Evolutionary conservation across 2,888 invertebrate species (phyloP), one percentile per base, ranked within the genome.

Genomic region (Stegana nigrithorax): DNA sequence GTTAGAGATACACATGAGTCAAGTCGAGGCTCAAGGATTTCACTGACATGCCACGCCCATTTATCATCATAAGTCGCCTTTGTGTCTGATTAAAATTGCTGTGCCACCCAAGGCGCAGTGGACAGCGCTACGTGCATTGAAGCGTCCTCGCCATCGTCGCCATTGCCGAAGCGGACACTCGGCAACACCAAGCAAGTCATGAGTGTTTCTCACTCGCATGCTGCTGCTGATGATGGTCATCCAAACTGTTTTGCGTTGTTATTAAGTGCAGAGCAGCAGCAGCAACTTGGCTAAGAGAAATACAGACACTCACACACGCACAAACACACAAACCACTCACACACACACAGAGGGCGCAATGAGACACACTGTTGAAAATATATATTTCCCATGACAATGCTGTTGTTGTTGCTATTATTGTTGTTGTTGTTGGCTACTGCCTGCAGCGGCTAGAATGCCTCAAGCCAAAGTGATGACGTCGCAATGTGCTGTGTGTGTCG

Each of bases 61-160:
- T 61, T 57, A 66, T 65, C 65, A 53, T 59, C 53, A 63, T 62
- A 68, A 66, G 61, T 61, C 64, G 64, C 59, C 58, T 64, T 64
- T 64, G 59, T 63, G 62, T 60, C 57, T 55, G 64, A 64, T 66
- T 66, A 58, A 60, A 63, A 64, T 51, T 62, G 60, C 55, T 67
- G 55, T n/a, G n/a, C 23, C 42, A 10, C 45, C 50, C 53, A 36
- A 55, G 39, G 39, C 39, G n/a, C 39, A 10, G n/a, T n/a, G n/a
- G n/a, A n/a, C 53, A 47, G 25, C 39, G 47, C 47, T 63, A 56
- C 36, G 47, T 59, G 56, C n/a, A n/a, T n/a, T n/a, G n/a, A n/a
- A n/a, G n/a, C n/a, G n/a, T n/a, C n/a, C n/a, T n/a, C n/a, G n/a
- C n/a, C n/a, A n/a, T n/a, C n/a, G n/a, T n/a, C n/a, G n/a, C n/a